A percentile compares a stretch with the other conserved stretches of the same genome.
Evolutionary conservation across 2,888 invertebrate species (phyloP).

Genomic region (Serrognathus titanus): DNA sequence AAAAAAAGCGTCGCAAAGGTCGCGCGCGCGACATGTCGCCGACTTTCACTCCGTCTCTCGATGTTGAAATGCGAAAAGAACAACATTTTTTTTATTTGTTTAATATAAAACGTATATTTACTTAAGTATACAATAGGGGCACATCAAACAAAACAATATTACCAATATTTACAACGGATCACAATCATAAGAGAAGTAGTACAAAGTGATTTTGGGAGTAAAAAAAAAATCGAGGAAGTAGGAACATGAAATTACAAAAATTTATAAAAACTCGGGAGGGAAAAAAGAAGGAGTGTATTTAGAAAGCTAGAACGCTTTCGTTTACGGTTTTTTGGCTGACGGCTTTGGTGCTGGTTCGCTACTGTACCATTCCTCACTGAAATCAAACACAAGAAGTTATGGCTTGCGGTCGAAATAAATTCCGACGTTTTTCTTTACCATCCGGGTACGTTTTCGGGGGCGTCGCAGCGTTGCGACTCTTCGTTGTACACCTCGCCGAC

Average conservation of each 20-base stretch:
- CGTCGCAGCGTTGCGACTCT: constrained; percentile 77
- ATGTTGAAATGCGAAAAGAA: constrained; percentile 8
- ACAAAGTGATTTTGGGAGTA: background rate
- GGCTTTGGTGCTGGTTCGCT: constrained; percentile 64
- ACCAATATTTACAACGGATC: constrained; percentile 14
- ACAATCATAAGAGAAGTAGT: constrained; percentile 10
- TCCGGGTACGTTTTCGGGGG: constrained; percentile 86
- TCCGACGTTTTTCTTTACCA: constrained; percentile 58
- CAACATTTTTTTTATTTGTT: constrained; percentile 5
- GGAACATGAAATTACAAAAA: background rate
- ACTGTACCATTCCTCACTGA: constrained; percentile 86
- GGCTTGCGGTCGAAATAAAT: constrained; percentile 4
- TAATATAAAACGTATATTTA: constrained; percentile 15
- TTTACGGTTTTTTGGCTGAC: constrained; percentile 30
- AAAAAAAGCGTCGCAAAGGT: constrained; percentile 12
- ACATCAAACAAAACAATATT: constrained; percentile 5
- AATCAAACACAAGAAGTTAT: constrained; percentile 35
- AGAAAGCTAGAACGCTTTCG: constrained; percentile 23
- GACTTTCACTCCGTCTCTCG: constrained; percentile 13
- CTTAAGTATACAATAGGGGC: constrained; percentile 6
- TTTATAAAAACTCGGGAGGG: background rate
- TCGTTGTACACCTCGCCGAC: constrained; percentile 91
- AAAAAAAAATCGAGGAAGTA: constrained; percentile 4
- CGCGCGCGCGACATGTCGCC: background rate
- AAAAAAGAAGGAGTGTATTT: background rate